Conservation (phyloP, 2,797 vertebrate species). For the Botia almorhae region DNA sequence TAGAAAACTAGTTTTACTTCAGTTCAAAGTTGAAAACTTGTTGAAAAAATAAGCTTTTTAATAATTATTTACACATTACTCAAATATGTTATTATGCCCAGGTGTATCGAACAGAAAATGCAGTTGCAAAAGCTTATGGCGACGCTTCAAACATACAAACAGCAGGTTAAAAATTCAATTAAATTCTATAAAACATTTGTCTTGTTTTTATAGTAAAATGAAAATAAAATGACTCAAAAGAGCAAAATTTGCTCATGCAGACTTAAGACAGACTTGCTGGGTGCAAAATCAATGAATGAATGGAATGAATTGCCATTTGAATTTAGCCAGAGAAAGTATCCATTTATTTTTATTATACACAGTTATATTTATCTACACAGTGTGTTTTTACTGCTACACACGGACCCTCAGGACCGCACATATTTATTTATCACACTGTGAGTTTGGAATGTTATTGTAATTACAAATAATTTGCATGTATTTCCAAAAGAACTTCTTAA, state of each 20-base stretch:
- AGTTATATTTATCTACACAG: constrained; percentile 9
- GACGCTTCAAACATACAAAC: too few relatives aligned
- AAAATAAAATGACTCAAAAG: background rate
- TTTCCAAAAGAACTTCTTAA: constrained; percentile 1
- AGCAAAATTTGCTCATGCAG: background rate
- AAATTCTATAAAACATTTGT: background rate
- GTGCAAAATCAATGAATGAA: background rate
- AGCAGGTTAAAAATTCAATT: too few relatives aligned
- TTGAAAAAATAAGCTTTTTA: too few relatives aligned
- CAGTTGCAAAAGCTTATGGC: too few relatives aligned
- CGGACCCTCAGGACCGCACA: background rate
- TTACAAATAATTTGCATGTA: background rate
- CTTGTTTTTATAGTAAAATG: background rate
- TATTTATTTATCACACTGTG: background rate
- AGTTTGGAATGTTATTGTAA: background rate
- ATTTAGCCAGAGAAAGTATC: background rate
- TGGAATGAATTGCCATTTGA: background rate
- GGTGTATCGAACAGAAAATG: too few relatives aligned
- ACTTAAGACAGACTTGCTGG: background rate
- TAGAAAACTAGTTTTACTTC: background rate
- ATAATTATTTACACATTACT: too few relatives aligned
- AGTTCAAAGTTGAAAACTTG: background rate
- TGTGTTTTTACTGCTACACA: background rate
- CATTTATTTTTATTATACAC: constrained; percentile 9
- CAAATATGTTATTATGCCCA: too few relatives aligned